These are phyloP conservation scores for Neotoma lepida DNA, from an alignment of 2,113 vertebrate species.

Conservation along the genomic window DNA sequence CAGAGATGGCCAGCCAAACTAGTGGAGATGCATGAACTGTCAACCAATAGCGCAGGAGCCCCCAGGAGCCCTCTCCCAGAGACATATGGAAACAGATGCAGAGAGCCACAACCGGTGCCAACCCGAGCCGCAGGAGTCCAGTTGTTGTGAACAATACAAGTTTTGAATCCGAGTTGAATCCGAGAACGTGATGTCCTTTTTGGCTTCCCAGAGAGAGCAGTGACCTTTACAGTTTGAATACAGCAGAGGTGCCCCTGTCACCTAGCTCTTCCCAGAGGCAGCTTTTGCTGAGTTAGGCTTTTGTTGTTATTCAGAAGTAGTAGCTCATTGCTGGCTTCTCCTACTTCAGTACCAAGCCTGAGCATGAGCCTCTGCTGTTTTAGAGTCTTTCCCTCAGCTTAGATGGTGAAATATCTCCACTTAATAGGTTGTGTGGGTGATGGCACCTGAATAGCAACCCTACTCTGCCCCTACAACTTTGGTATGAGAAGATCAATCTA, in stretches of 20 bases:
- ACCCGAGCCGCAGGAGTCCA: no score
- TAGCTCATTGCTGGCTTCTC: conserved; percentile 75
- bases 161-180: no score
- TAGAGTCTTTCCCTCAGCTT: conserved; percentile 64
- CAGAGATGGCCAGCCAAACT: no score
- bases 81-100: no score
- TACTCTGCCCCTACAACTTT: conserved; percentile 28
- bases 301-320: conserved; percentile 61
- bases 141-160: no score
- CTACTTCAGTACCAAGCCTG: conserved; percentile 77
- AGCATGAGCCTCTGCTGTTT: conserved; percentile 66
- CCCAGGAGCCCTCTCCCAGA: no score
- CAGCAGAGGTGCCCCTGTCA: neutral
- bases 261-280: neutral
- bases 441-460: conserved; percentile 73
- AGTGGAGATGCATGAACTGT: no score
- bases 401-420: conserved; percentile 62
- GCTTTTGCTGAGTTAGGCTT: conserved; percentile 14
- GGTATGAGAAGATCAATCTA: conserved; percentile 80
- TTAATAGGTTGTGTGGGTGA: conserved; percentile 65
- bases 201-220: neutral
- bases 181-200: neutral
- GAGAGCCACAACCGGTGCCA: no score
- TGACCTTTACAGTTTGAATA: neutral
- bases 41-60: no score